phyloP scores from a whole-genome alignment of 1,140 invertebrate species.

The Charaxes varanes region DNA sequence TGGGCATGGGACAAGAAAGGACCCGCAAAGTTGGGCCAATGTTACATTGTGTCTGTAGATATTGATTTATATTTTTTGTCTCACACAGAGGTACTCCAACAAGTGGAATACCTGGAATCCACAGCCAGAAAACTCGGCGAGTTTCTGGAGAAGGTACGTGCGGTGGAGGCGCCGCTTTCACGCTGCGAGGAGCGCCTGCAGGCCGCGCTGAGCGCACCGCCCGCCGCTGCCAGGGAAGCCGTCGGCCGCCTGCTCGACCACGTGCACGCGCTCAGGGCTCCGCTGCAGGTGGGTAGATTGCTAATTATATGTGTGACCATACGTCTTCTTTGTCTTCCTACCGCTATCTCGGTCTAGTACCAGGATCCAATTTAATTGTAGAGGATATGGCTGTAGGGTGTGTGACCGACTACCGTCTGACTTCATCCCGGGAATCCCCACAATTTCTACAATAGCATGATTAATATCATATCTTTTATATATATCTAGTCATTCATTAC shows the following conservation, averaged over 20 bases:
- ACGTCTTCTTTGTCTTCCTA: background rate
- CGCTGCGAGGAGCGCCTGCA: conserved; percentile 85
- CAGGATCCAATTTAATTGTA: too few relatives aligned
- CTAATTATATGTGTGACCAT: background rate
- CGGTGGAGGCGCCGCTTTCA: conserved; percentile 86
- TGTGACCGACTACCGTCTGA: too few relatives aligned
- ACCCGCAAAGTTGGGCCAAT: too few relatives aligned
- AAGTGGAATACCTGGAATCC: conserved; percentile 82
- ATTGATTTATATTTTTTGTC: background rate
- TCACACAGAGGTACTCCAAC: conserved; percentile 78
- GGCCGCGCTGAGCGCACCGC: conserved; percentile 36
- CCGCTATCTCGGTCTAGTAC: too few relatives aligned
- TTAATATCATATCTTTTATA: too few relatives aligned
- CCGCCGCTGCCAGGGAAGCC: conserved; percentile 37
- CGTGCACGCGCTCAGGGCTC: conserved; percentile 80
- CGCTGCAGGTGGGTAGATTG: conserved; percentile 77
- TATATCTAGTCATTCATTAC: too few relatives aligned
- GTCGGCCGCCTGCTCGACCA: conserved; percentile 46
- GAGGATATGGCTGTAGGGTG: too few relatives aligned
- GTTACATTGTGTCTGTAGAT: too few relatives aligned
- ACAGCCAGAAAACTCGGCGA: conserved; percentile 87
- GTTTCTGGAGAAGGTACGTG: conserved; percentile 89
- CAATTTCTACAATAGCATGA: too few relatives aligned
- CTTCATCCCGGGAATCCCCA: too few relatives aligned
- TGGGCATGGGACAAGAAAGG: too few relatives aligned